A percentile compares a stretch with the other conserved stretches of the same genome.
Evolutionary conservation across 2,888 invertebrate genomes (phyloP).

Genomic region (Pharmacophagus antenor): DNA sequence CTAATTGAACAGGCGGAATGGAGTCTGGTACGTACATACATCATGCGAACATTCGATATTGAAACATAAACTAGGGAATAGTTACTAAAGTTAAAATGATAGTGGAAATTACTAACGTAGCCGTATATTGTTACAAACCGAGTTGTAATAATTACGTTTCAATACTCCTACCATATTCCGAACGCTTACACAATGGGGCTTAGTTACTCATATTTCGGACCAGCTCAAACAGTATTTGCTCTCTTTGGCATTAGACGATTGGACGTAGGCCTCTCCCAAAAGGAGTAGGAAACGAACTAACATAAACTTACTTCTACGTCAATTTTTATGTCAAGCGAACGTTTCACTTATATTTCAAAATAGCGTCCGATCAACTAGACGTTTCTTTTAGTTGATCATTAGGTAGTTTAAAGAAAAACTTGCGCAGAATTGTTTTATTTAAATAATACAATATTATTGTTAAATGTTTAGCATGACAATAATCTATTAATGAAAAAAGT

Average conservation of each 20-base stretch:
- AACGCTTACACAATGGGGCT: background rate
- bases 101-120: no score
- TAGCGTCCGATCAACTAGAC: no score
- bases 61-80: background rate
- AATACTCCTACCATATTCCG: background rate
- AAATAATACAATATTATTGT: no score
- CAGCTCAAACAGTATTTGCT: constrained; percentile 21
- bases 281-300: background rate
- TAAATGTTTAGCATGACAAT: no score
- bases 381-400: background rate
- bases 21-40: background rate
- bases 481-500: no score
- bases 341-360: background rate
- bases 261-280: constrained; percentile 18
- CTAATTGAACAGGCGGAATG: background rate
- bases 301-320: constrained; percentile 5
- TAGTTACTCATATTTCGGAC: constrained; percentile 14
- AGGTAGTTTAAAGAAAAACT: no score
- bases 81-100: background rate
- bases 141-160: background rate
- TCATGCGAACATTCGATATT: background rate
- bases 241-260: constrained; percentile 11
- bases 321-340: background rate
- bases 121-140: background rate
- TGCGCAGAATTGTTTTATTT: no score